phyloP scores from a whole-genome alignment of 2,888 invertebrate species.

The Hedya salicella region DNA sequence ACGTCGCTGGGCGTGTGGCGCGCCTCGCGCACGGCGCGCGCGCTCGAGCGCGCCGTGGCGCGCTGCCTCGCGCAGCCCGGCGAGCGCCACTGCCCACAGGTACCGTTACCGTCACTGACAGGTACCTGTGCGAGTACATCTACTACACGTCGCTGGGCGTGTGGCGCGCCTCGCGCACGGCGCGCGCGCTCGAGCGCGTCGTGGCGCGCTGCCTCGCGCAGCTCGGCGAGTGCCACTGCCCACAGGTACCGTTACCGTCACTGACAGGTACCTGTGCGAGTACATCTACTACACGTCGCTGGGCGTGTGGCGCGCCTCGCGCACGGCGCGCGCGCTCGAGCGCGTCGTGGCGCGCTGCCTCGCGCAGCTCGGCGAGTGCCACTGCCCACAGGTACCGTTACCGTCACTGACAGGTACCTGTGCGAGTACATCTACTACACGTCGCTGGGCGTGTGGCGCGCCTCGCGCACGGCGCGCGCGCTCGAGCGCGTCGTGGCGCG shows the following conservation, averaged over 20 bases:
- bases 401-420: too few species aligned
- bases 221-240: constrained; percentile 48
- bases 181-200: constrained; percentile 76
- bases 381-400: constrained; percentile 31
- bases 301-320: constrained; percentile 85
- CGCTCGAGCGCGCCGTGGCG: constrained; percentile 70
- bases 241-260: not conserved
- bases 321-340: constrained; percentile 80
- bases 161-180: constrained; percentile 84
- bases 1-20: too few species aligned
- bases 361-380: constrained; percentile 56
- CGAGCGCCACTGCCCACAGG: constrained; percentile 42
- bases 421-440: too few species aligned
- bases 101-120: not conserved
- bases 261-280: too few species aligned
- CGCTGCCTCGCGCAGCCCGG: constrained; percentile 65
- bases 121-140: too few species aligned
- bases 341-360: constrained; percentile 66
- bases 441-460: constrained; percentile 69
- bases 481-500: constrained; percentile 67
- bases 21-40: constrained; percentile 84
- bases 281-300: too few species aligned
- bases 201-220: constrained; percentile 67
- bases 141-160: too few species aligned
- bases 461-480: constrained; percentile 85